Conservation (phyloP, 2,113 vertebrate genomes). For the Cinclus mexicanus region DNA sequence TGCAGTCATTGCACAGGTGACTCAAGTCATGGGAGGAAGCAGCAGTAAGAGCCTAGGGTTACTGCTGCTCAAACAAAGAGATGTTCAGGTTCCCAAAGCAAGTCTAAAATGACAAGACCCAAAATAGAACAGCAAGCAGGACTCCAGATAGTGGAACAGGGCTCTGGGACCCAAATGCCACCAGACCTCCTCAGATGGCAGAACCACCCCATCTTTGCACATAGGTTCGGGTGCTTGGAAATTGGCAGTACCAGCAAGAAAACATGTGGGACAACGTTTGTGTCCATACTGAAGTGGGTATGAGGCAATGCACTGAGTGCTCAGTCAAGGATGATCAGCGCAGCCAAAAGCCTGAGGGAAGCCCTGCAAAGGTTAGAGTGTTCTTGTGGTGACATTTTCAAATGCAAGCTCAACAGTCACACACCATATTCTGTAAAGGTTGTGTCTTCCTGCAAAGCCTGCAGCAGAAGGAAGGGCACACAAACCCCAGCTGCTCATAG, state of each 20-base stretch:
- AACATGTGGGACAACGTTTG: not conserved
- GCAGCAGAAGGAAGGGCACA: not conserved
- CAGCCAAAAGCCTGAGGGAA: not conserved
- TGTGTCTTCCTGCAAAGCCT: not conserved
- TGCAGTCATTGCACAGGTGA: not conserved
- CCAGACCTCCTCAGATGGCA: not conserved
- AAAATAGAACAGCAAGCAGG: not conserved
- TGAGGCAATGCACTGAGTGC: not conserved
- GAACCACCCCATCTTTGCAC: not conserved
- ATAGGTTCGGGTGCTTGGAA: not conserved
- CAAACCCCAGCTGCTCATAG: not conserved
- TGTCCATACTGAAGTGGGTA: not conserved
- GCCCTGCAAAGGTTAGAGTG: not conserved
- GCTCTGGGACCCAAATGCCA: not conserved
- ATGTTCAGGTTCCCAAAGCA: not conserved
- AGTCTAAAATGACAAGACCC: not conserved
- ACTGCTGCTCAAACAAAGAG: not conserved
- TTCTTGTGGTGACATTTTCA: constrained; percentile 34
- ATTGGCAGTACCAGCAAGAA: not conserved
- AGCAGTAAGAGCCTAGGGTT: not conserved
- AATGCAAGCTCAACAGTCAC: not conserved
- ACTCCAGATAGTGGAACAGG: not conserved
- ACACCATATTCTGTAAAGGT: too few relatives aligned
- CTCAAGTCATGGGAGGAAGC: not conserved
- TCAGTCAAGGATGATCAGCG: not conserved